Evolutionary conservation across 2,113 vertebrate species (phyloP).

Genomic region (Ictidomys tridecemlineatus): DNA sequence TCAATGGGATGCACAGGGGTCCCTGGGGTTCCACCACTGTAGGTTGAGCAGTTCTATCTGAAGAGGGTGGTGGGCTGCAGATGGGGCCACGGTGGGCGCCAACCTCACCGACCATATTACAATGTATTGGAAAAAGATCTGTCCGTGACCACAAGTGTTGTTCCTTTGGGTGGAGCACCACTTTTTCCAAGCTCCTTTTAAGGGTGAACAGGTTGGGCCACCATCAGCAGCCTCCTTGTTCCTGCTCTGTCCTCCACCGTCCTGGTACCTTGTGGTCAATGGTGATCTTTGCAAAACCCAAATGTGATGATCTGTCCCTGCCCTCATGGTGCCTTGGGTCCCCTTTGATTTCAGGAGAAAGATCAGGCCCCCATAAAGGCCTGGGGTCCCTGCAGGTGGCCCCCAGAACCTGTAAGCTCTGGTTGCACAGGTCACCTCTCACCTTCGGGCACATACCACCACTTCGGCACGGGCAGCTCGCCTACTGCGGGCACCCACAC

Average conservation of each 20-base stretch:
- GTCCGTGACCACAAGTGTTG: rapidly evolving
- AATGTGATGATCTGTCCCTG: too few relatives aligned
- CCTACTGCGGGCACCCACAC: rapidly evolving
- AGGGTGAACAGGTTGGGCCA: neutral
- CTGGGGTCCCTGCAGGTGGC: too few relatives aligned
- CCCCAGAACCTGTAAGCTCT: neutral
- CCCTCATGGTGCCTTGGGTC: neutral
- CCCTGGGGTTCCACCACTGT: rapidly evolving
- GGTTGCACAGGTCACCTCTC: neutral
- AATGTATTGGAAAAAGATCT: neutral
- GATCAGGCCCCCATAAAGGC: neutral
- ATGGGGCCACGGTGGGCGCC: neutral
- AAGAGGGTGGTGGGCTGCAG: too few relatives aligned
- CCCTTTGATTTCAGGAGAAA: neutral
- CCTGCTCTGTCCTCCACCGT: neutral
- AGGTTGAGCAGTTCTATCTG: rapidly evolving
- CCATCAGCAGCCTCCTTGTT: neutral
- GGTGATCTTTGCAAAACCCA: neutral
- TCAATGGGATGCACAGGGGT: neutral
- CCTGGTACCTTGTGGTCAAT: too few relatives aligned
- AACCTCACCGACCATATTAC: rapidly evolving
- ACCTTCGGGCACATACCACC: neutral
- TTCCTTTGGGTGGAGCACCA: neutral
- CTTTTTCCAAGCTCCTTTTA: neutral
- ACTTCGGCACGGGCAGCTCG: rapidly evolving